Percentiles rank a stretch among this genome's conserved stretches.
These are phyloP conservation scores for Lepetodrilus schrolli DNA, from an alignment of 2,888 invertebrate species.

Conservation along the genomic window DNA sequence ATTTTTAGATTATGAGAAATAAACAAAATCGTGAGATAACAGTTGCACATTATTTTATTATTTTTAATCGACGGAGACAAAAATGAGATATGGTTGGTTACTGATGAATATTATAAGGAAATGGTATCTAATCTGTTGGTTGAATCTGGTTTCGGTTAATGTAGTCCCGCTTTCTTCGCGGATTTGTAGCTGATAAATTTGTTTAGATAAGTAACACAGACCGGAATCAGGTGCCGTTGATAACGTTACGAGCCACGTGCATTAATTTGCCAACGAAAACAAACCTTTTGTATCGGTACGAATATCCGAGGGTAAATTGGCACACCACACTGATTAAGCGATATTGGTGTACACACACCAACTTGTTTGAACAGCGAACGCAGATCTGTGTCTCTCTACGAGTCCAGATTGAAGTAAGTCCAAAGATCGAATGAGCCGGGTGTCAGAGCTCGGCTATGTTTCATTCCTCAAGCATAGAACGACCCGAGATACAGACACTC, in stretches of 20 bases:
- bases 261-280: neutral
- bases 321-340: neutral
- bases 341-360: constrained; percentile 9
- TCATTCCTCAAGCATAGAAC: constrained; percentile 36
- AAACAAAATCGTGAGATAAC: neutral
- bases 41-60: neutral
- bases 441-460: constrained; percentile 25
- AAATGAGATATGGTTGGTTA: too few relatives aligned
- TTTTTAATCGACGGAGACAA: constrained; percentile 8
- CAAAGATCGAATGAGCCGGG: constrained; percentile 13
- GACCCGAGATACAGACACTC: constrained; percentile 44
- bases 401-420: constrained; percentile 14
- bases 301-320: neutral
- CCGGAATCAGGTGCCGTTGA: neutral
- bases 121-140: neutral
- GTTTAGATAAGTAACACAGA: constrained; percentile 17
- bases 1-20: neutral
- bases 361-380: constrained; percentile 15
- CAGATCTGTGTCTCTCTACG: neutral
- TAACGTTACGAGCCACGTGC: neutral
- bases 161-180: neutral
- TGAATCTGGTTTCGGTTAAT: neutral
- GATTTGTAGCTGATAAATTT: constrained; percentile 5
- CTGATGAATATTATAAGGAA: too few relatives aligned
- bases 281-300: constrained; percentile 13